phyloP scores from a whole-genome alignment of 2,888 invertebrate genomes.

The Dusona sp. region DNA sequence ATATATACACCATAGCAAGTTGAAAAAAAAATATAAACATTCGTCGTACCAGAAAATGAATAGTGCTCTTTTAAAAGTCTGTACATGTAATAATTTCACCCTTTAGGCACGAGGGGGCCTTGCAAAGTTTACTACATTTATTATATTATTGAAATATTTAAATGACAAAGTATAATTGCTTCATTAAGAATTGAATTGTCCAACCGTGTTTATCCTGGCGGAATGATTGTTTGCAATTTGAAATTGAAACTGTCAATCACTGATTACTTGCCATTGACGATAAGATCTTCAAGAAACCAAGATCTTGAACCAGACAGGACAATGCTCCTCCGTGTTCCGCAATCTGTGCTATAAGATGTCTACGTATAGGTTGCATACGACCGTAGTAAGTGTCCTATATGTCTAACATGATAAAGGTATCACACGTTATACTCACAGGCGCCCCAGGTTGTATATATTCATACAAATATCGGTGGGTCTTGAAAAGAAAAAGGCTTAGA shows the following conservation, averaged over 20 bases:
- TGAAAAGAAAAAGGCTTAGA: neutral
- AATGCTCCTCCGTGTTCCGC: constrained; percentile 69
- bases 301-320: constrained; percentile 69
- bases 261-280: neutral
- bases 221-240: neutral
- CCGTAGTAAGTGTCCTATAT: constrained; percentile 71
- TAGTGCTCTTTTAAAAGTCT: neutral
- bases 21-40: neutral
- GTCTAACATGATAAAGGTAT: constrained; percentile 72
- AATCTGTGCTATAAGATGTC: constrained; percentile 27
- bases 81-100: no score
- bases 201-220: neutral
- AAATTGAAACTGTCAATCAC: constrained; percentile 3
- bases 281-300: neutral
- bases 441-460: neutral
- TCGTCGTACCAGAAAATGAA: neutral
- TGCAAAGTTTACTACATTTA: no score
- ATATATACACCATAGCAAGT: neutral
- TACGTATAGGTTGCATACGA: constrained; percentile 24
- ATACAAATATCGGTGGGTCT: neutral
- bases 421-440: constrained; percentile 61
- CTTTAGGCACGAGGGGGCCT: no score
- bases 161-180: neutral
- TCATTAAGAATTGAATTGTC: neutral
- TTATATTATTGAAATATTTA: neutral